Percentiles rank a stretch among this genome's conserved stretches.
Conservation (phyloP, 2,113 vertebrate species). For the Sorex fumeus region DNA sequence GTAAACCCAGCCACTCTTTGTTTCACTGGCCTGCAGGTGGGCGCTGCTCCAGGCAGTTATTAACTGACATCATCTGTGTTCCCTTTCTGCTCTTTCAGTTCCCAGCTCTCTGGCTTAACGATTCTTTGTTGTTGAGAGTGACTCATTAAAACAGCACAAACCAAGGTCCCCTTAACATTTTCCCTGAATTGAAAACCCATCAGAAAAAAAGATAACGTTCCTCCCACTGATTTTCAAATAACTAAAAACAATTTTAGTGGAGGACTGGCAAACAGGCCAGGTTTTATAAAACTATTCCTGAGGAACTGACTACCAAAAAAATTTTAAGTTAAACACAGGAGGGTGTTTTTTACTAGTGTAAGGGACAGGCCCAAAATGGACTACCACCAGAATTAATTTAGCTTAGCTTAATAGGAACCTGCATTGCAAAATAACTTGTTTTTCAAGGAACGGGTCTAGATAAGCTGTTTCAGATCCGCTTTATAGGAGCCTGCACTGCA, state of each 20-base stretch:
- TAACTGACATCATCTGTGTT: too few species aligned
- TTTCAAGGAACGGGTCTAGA: too few species aligned
- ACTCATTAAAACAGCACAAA: not conserved
- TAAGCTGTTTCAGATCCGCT: too few species aligned
- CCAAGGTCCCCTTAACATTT: not conserved
- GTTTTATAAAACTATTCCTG: not conserved
- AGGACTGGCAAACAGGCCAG: not conserved
- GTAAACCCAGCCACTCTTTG: not conserved
- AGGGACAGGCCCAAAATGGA: too few species aligned
- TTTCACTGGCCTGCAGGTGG: not conserved
- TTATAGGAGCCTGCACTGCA: too few species aligned
- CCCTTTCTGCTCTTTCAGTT: not conserved
- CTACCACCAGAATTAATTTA: too few species aligned
- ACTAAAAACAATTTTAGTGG: not conserved
- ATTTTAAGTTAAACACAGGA: not conserved
- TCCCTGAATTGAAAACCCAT: not conserved
- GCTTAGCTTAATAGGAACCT: too few species aligned
- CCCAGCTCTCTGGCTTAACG: not conserved
- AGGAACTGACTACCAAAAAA: not conserved
- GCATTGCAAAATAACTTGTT: too few species aligned
- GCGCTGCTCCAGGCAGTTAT: too few species aligned
- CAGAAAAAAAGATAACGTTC: not conserved
- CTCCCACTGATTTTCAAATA: constrained; percentile 15
- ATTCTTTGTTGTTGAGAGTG: not conserved
- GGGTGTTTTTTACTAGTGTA: too few species aligned